Percentiles rank a stretch among this genome's conserved stretches.
phyloP scores from a whole-genome alignment of 1,140 invertebrate species.

The Atta cephalotes region DNA sequence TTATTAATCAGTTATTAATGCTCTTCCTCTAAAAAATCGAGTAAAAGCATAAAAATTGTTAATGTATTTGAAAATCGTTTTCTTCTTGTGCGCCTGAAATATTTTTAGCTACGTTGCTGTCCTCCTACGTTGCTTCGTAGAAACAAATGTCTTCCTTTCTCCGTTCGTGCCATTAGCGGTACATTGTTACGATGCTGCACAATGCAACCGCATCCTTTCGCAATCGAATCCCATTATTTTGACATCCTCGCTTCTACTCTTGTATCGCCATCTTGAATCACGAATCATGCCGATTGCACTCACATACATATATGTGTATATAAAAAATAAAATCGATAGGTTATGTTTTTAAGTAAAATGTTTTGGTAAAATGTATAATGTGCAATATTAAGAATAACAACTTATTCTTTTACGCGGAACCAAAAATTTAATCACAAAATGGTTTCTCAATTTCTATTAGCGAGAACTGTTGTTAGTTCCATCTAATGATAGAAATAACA shows the following conservation, averaged over 20 bases:
- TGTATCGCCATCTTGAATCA: slow-evolving; percentile 13
- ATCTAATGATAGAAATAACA: not conserved
- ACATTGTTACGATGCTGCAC: slow-evolving; percentile 29
- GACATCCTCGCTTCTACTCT: slow-evolving; percentile 11
- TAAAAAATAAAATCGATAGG: not conserved
- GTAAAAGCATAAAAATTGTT: not conserved
- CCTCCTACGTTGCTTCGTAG: slow-evolving; percentile 71
- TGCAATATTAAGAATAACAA: not conserved
- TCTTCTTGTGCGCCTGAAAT: slow-evolving; percentile 4
- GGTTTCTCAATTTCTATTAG: not conserved
- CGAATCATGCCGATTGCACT: not conserved
- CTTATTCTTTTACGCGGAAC: not conserved
- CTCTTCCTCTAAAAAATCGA: not conserved
- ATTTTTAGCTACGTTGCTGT: slow-evolving; percentile 68
- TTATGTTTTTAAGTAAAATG: not conserved
- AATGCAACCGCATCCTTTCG: slow-evolving; percentile 40
- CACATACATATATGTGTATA: no score
- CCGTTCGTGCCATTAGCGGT: slow-evolving; percentile 13
- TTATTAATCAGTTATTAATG: not conserved
- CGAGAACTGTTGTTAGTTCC: not conserved
- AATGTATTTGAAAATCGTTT: slow-evolving; percentile 36
- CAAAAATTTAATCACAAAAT: no score
- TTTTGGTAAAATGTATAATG: not conserved
- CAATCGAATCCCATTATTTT: slow-evolving; percentile 40
- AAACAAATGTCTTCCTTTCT: slow-evolving; percentile 70